Conservation (phyloP, 2,797 vertebrate species). For the Protonibea diacanthus region DNA sequence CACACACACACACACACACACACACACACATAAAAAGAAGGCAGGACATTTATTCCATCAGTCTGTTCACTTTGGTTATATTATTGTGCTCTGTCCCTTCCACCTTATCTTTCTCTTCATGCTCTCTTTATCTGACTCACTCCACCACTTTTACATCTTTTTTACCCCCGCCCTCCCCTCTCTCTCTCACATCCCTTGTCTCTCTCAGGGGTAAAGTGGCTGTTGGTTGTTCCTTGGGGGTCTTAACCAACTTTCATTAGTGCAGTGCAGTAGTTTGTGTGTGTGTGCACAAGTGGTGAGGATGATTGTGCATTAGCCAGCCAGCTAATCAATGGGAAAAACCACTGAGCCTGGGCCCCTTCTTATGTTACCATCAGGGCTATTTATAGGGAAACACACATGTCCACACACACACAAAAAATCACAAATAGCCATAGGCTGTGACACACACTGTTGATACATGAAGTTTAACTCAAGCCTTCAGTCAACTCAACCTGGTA, state of each 20-base stretch:
- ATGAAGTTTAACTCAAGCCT: slow-evolving; percentile 16
- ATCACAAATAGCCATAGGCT: slow-evolving; percentile 30
- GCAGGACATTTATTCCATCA: slow-evolving; percentile 31
- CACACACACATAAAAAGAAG: too few relatives aligned
- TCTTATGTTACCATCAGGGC: slow-evolving; percentile 74
- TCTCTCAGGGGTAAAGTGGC: slow-evolving; percentile 65
- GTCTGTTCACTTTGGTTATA: background rate
- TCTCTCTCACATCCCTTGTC: slow-evolving; percentile 9
- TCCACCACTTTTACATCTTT: slow-evolving; percentile 6
- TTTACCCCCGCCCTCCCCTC: background rate
- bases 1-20: slow-evolving; percentile 47
- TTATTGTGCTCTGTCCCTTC: slow-evolving; percentile 15
- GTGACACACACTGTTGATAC: slow-evolving; percentile 21
- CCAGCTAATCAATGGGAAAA: slow-evolving; percentile 99
- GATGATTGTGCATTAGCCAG: slow-evolving; percentile 95
- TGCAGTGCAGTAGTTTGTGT: slow-evolving; percentile 78
- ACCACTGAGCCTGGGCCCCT: slow-evolving; percentile 93
- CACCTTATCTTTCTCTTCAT: slow-evolving; percentile 21
- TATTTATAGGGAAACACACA: slow-evolving; percentile 73
- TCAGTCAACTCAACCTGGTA: slow-evolving; percentile 13
- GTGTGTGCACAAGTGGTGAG: slow-evolving; percentile 64
- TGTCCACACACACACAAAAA: slow-evolving; percentile 24
- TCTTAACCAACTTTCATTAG: slow-evolving; percentile 94
- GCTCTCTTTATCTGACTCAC: slow-evolving; percentile 15
- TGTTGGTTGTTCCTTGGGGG: slow-evolving; percentile 87